Conservation (phyloP, 2,888 invertebrate species). For the Napeogenes sylphis region DNA sequence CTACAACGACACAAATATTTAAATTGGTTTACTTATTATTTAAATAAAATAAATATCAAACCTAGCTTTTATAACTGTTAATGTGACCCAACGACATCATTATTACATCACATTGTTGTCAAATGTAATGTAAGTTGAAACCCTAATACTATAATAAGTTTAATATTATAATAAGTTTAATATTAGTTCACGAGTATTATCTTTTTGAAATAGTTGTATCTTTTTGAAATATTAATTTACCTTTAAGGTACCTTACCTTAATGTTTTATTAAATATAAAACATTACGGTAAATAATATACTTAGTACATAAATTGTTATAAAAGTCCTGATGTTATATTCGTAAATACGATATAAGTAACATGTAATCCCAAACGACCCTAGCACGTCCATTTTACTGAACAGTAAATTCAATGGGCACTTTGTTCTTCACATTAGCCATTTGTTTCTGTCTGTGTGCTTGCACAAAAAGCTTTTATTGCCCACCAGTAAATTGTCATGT, state of each 20-base stretch:
- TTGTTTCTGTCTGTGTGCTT: constrained; percentile 39
- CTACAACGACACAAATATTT: background rate
- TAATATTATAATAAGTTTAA: too few relatives aligned
- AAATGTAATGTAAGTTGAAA: too few relatives aligned
- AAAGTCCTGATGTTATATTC: too few relatives aligned
- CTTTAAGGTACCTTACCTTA: too few relatives aligned
- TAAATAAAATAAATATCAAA: background rate
- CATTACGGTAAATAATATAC: background rate
- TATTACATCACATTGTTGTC: too few relatives aligned
- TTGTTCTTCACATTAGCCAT: constrained; percentile 39
- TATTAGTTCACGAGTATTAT: too few relatives aligned
- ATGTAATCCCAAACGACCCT: too few relatives aligned
- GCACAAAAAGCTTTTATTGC: constrained; percentile 29
- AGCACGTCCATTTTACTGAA: constrained; percentile 18
- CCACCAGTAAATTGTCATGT: constrained; percentile 22
- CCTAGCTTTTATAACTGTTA: background rate
- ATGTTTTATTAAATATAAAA: too few relatives aligned
- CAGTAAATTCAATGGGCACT: constrained; percentile 27
- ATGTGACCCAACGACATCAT: background rate
- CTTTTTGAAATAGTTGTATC: too few relatives aligned
- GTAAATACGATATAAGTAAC: too few relatives aligned
- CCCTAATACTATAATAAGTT: too few relatives aligned
- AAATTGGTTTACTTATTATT: background rate
- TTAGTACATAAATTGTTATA: background rate
- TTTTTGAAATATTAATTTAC: too few relatives aligned